Conservation (phyloP, 2,797 vertebrate genomes). For the Picus viridis region DNA sequence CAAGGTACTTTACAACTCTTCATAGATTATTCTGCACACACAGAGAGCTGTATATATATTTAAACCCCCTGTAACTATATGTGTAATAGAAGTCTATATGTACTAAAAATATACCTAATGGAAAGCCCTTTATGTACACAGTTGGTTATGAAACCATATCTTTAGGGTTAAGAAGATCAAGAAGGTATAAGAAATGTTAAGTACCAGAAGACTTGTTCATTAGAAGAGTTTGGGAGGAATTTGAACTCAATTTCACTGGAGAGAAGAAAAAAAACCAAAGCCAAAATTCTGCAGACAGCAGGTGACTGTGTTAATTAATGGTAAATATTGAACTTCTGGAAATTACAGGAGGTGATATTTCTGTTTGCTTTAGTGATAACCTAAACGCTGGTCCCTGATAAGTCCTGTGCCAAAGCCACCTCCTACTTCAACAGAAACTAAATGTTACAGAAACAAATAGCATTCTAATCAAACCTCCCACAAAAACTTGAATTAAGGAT, state of each 20-base stretch:
- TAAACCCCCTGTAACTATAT: background rate
- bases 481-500: background rate
- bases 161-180: background rate
- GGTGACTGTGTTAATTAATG: background rate
- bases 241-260: background rate
- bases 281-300: background rate
- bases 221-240: background rate
- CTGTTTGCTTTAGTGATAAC: conserved; percentile 5
- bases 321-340: conserved; percentile 9
- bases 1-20: background rate
- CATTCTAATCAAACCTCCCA: background rate
- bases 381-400: background rate
- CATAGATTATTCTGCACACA: too few species aligned
- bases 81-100: background rate
- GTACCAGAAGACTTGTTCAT: background rate
- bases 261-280: background rate
- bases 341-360: background rate
- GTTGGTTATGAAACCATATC: background rate
- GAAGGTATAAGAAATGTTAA: background rate
- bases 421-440: background rate
- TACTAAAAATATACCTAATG: background rate
- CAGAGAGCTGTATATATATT: too few species aligned
- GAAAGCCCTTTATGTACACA: background rate
- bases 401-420: background rate
- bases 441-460: background rate